Evolutionary conservation across 2,888 invertebrate genomes (phyloP).

Genomic region (Steinernema carpocapsae): DNA sequence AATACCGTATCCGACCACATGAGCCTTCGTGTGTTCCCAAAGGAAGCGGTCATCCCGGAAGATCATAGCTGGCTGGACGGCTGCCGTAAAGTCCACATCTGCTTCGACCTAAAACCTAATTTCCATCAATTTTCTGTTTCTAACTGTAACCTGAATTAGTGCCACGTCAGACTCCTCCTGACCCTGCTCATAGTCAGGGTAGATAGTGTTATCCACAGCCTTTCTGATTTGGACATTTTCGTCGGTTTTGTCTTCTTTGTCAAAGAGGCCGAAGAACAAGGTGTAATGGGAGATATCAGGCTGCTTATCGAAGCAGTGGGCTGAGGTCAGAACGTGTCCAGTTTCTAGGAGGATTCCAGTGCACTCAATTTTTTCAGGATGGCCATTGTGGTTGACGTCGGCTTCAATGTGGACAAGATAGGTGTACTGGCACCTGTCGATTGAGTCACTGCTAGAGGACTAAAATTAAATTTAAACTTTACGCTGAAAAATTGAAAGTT

Average conservation of each 20-base stretch:
- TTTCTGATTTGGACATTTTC: neutral
- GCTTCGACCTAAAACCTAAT: neutral
- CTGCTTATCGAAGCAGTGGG: neutral
- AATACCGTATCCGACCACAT: too few species aligned
- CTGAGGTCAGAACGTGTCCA: neutral
- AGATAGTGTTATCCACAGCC: neutral
- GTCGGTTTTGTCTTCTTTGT: neutral
- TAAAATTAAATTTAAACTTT: neutral
- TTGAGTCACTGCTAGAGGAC: neutral
- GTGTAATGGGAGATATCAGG: neutral
- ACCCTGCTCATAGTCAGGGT: neutral
- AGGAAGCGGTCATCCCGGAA: neutral
- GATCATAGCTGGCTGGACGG: neutral
- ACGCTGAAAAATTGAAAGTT: too few species aligned
- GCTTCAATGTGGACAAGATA: neutral
- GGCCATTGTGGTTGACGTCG: neutral
- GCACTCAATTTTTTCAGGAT: neutral
- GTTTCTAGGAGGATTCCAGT: neutral
- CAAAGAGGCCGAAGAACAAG: neutral
- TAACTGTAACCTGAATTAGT: too few species aligned
- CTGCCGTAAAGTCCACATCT: neutral
- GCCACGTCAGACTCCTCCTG: too few species aligned
- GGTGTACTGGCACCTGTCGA: neutral
- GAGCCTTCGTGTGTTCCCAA: neutral
- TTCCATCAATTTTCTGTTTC: too few species aligned